Base-by-base conservation (phyloP, 2,797 vertebrate genomes). In the Gymnothorax javanicus region DNA sequence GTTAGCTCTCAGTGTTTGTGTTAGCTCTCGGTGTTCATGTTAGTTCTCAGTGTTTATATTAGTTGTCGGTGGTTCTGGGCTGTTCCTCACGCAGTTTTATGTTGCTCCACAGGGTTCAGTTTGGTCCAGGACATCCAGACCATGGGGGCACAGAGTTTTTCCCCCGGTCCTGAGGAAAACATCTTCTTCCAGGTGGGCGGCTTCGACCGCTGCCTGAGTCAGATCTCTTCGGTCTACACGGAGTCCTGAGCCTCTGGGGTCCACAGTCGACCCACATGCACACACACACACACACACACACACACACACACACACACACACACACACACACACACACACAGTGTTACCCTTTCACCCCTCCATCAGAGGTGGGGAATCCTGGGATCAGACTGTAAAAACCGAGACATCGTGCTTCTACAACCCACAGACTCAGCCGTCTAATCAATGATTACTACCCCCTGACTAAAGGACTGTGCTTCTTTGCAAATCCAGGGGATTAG, bases 221-320 rank as follows among this genome's bases (percentile, higher is more conserved):
- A 98, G 94, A 97, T 99, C 90, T 97, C 98, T 54, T 98, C 98
- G 56, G 96, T 99, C 93, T 99, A 99, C 91, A 97, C 98, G 0
- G 98, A 99, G 90, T 98, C 98, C 93, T 99, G 96, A 96, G 94
- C 89, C 84, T 71, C 86, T 85, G 89, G 56, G 86, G 23, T 69
- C 84, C 89, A 89, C 85, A 56, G 82, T 86, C 23, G 89, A 43
- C 20, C 77, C 54, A 33, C 84, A 33, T 20, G 54, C 56, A 43
- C 33, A 43, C 33, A 43, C 54, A 83, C 67, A 4, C 57, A 50
- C 23, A 33, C n/a, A 73, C 20, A 4, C 43, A 54, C 62, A 12
- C 54, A 52, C 54, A 54, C 87, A 88, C 85, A 86, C 84, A 89
- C 83, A 8, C 79, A 86, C n/a, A 11, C 73, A 71, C 84, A 58